Conservation (phyloP, 2,888 invertebrate genomes). For the Agriotes lineatus region DNA sequence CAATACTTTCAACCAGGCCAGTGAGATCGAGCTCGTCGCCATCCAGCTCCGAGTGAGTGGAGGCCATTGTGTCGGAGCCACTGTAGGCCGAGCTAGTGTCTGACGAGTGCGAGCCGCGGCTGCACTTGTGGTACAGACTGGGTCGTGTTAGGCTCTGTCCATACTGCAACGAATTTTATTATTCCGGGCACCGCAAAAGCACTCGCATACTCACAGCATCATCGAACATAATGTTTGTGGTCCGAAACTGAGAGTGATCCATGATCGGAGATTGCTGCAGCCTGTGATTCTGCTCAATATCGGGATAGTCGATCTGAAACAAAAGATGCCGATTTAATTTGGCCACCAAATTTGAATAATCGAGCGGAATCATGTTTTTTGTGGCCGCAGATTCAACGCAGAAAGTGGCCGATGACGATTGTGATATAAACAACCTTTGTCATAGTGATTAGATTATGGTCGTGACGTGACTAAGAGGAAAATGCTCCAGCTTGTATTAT, state of each 20-base stretch:
- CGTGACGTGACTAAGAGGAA: background rate
- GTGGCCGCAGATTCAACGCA: background rate
- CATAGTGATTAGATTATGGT: too few relatives aligned
- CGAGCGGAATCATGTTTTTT: too few relatives aligned
- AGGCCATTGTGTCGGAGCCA: constrained; percentile 96
- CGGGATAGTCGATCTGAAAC: constrained; percentile 80
- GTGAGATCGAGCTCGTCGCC: constrained; percentile 90
- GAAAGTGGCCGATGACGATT: background rate
- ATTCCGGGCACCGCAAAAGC: too few relatives aligned
- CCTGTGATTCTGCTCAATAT: constrained; percentile 64
- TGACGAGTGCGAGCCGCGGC: constrained; percentile 87
- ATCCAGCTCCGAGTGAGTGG: constrained; percentile 86
- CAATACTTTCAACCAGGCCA: constrained; percentile 94
- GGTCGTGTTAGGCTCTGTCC: constrained; percentile 67
- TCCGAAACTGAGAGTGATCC: constrained; percentile 62
- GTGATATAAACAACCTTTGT: too few relatives aligned
- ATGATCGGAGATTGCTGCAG: constrained; percentile 61
- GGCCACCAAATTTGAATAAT: too few relatives aligned
- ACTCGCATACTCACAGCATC: constrained; percentile 57
- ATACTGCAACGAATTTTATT: constrained; percentile 50
- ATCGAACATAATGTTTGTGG: constrained; percentile 63
- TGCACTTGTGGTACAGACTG: constrained; percentile 87
- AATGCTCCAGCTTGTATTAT: background rate
- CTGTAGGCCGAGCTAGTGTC: constrained; percentile 97
- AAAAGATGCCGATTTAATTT: constrained; percentile 36